phyloP scores from a whole-genome alignment of 2,888 invertebrate genomes.

The Drosophila affinis region DNA sequence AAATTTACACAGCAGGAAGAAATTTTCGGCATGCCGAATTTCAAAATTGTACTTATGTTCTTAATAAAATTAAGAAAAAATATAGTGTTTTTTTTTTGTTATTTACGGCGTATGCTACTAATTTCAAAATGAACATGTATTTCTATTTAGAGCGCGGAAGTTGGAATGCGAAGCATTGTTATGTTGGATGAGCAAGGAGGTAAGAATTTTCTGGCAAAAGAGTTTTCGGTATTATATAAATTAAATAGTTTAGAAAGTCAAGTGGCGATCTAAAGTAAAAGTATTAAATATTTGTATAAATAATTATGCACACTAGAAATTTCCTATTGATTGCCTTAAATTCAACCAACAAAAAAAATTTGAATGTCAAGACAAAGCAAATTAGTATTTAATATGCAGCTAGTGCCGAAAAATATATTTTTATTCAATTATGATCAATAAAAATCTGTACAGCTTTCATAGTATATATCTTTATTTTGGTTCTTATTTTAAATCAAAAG shows the following conservation, averaged over 20 bases:
- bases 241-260: neutral
- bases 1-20: neutral
- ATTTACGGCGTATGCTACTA: slow-evolving; percentile 50
- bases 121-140: slow-evolving; percentile 81
- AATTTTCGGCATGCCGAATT: neutral
- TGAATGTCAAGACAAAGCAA: neutral
- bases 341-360: neutral
- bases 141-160: slow-evolving; percentile 99
- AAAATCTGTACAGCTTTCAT: no score
- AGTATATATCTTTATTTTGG: no score
- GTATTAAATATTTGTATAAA: neutral
- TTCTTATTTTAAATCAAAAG: no score
- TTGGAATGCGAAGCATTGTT: slow-evolving; percentile 99
- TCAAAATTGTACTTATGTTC: neutral
- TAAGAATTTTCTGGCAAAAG: slow-evolving; percentile 86
- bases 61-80: neutral
- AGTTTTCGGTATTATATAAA: neutral
- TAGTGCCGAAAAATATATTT: neutral
- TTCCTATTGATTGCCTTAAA: neutral
- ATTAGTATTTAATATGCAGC: neutral
- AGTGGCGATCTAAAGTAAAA: neutral
- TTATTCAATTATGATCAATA: neutral
- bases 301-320: neutral
- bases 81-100: neutral
- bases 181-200: slow-evolving; percentile 99